Evolutionary conservation across 2,888 invertebrate species (phyloP).

Genomic region (Rhynchonema sp.): DNA sequence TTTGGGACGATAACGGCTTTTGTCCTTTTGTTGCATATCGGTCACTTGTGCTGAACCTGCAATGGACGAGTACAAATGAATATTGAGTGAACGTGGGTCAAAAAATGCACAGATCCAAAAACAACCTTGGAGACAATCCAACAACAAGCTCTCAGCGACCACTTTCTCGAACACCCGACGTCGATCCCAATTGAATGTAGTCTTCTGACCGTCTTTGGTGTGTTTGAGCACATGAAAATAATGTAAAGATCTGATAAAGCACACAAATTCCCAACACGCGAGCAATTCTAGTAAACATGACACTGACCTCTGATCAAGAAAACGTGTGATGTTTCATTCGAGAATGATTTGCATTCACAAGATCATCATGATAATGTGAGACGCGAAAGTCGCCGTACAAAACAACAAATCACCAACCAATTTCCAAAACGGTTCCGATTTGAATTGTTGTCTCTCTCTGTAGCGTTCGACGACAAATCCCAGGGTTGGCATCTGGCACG

Average conservation of each 20-base stretch:
- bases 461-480: constrained; percentile 96
- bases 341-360: no score
- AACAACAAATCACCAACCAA: no score
- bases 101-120: neutral
- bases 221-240: no score
- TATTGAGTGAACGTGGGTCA: neutral
- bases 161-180: constrained; percentile 65
- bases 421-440: constrained; percentile 87
- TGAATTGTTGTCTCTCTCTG: constrained; percentile 38
- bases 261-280: no score
- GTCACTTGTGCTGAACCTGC: constrained; percentile 26
- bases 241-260: no score
- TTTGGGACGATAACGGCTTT: constrained; percentile 82
- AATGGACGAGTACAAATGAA: no score
- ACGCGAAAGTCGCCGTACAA: no score
- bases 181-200: constrained; percentile 71
- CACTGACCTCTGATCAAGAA: no score
- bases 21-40: constrained; percentile 52
- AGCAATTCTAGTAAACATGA: no score
- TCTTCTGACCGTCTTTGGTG: constrained; percentile 23
- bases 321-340: no score
- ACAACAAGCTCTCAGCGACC: constrained; percentile 42
- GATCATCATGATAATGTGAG: no score
- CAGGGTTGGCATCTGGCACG: constrained; percentile 97
- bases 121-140: neutral